Percentiles rank a stretch among this genome's conserved stretches.
These are phyloP conservation scores for Exephanes ischioxanthus DNA, from an alignment of 2,888 invertebrate species.

Conservation along the genomic window DNA sequence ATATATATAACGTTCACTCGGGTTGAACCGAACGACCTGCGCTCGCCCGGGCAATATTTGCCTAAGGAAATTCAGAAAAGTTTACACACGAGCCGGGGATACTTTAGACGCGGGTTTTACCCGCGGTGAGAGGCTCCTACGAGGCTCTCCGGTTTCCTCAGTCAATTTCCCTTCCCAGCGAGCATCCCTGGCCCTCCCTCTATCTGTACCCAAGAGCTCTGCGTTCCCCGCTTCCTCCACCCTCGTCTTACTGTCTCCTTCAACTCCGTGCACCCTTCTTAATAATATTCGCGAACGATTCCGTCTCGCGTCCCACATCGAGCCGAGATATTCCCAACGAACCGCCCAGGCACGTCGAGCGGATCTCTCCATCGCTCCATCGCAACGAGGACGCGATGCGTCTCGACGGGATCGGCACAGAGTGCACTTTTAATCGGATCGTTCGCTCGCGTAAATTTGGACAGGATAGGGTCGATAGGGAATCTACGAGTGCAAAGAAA, in stretches of 20 bases:
- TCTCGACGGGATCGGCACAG: neutral
- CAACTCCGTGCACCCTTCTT: constrained; percentile 64
- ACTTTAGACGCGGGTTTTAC: constrained; percentile 69
- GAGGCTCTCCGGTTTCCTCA: constrained; percentile 69
- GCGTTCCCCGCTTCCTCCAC: constrained; percentile 42
- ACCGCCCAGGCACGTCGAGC: neutral
- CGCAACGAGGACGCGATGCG: neutral
- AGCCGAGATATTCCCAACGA: constrained; percentile 2
- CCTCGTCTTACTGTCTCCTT: constrained; percentile 35
- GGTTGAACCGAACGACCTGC: constrained; percentile 66
- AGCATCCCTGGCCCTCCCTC: constrained; percentile 46
- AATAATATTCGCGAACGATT: constrained; percentile 73
- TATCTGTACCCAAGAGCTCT: constrained; percentile 49
- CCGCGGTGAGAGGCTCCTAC: constrained; percentile 51
- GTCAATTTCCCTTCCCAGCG: constrained; percentile 73
- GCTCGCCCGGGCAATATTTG: constrained; percentile 82
- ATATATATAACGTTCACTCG: constrained; percentile 38
- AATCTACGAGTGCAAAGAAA: neutral
- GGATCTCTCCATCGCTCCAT: neutral
- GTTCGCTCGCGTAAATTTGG: neutral
- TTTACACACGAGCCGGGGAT: constrained; percentile 81
- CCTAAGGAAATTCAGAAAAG: constrained; percentile 84
- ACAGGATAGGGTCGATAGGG: neutral
- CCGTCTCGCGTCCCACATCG: constrained; percentile 20
- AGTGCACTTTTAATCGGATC: neutral